Percentiles rank a stretch among this genome's conserved stretches.
Conservation (phyloP, 2,797 vertebrate species). For the Thunnus albacares region DNA sequence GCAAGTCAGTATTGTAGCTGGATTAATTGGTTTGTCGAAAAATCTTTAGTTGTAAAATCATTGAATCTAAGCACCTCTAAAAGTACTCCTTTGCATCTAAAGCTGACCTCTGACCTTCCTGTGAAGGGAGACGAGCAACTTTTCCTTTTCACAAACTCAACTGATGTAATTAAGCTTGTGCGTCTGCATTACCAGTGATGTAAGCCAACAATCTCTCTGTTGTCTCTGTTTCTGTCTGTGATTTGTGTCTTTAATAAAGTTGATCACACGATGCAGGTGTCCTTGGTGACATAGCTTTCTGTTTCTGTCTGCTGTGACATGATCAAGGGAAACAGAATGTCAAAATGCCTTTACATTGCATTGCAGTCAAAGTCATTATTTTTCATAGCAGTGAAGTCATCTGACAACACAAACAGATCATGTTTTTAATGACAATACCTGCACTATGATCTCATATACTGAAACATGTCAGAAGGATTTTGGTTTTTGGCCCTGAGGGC, state of each 20-base stretch:
- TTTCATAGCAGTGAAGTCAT: no score
- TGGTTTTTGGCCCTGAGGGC: no score
- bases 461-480: no score
- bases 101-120: constrained; percentile 34
- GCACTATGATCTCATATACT: no score
- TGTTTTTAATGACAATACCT: no score
- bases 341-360: no score
- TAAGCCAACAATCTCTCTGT: not conserved
- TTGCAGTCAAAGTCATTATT: no score
- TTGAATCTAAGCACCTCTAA: constrained; percentile 16
- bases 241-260: no score
- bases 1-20: not conserved
- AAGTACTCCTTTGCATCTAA: not conserved
- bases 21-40: not conserved
- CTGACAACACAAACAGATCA: no score
- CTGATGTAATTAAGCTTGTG: not conserved
- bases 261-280: not conserved
- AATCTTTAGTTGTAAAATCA: not conserved
- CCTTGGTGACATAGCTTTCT: no score
- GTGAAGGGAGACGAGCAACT: not conserved
- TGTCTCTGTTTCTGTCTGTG: not conserved
- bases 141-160: not conserved
- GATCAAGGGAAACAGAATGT: no score
- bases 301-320: no score
- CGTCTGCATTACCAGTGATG: not conserved